Conservation (phyloP, 2,888 invertebrate genomes). For the Kryphioiulus occultus region DNA sequence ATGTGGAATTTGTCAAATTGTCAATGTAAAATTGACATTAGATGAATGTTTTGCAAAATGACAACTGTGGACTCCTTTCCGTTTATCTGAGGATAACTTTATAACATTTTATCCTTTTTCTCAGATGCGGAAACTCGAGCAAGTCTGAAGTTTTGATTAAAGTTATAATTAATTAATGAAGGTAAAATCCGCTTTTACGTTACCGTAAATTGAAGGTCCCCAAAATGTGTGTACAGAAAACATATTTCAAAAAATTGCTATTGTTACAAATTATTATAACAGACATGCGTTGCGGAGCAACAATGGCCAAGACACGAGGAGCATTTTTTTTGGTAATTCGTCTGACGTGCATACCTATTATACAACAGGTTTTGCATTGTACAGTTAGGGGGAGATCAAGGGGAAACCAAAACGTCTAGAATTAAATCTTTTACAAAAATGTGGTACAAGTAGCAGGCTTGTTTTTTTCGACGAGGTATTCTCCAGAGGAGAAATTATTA, state of each 20-base stretch:
- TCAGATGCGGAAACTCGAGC: too few relatives aligned
- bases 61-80: too few relatives aligned
- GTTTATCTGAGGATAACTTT: too few relatives aligned
- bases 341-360: slow-evolving; percentile 3
- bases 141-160: background rate
- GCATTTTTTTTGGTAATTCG: background rate
- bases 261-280: background rate
- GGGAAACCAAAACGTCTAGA: background rate
- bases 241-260: background rate
- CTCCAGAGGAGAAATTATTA: background rate
- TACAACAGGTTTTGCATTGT: slow-evolving; percentile 5
- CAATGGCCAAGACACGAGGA: background rate
- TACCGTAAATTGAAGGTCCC: background rate
- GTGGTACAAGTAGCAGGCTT: background rate
- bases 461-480: background rate
- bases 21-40: too few relatives aligned
- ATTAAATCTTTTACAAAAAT: background rate
- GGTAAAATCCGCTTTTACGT: background rate
- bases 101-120: too few relatives aligned
- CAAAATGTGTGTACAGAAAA: background rate
- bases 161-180: background rate
- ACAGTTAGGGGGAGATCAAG: background rate
- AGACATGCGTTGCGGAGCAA: background rate
- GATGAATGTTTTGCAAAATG: too few relatives aligned
- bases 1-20: too few relatives aligned